These are phyloP conservation scores for Acanthurus lineatus DNA, from an alignment of 2,797 vertebrate species.

Conservation along the genomic window DNA sequence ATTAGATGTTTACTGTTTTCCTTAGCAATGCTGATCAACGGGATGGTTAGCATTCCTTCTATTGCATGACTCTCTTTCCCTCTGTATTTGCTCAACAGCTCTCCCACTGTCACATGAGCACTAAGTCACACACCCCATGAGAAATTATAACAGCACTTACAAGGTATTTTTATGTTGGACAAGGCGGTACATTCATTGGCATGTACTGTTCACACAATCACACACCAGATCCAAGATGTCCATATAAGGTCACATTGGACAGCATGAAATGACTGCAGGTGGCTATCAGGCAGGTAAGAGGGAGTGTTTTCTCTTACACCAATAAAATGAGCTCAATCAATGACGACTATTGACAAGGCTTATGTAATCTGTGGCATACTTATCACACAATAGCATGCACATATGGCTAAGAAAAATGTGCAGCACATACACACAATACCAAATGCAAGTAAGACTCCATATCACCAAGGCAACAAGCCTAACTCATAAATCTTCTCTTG, in stretches of 20 bases:
- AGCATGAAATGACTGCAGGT: conserved; percentile 1
- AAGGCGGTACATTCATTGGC: not conserved
- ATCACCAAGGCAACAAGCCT: conserved; percentile 3
- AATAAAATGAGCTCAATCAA: conserved; percentile 2
- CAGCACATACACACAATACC: not conserved
- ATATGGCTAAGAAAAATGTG: not conserved
- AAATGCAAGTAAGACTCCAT: not conserved
- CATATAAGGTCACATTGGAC: conserved; percentile 50
- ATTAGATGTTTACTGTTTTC: conserved; percentile 34
- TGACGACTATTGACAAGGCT: not conserved
- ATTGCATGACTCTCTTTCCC: not conserved
- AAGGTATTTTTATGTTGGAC: not conserved
- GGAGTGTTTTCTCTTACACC: conserved; percentile 11
- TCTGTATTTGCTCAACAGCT: conserved; percentile 40
- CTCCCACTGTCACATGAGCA: conserved; percentile 46
- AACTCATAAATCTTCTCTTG: not conserved
- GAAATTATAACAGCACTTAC: conserved; percentile 3
- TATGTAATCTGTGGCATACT: conserved; percentile 4
- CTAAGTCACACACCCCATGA: conserved; percentile 40
- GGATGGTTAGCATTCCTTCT: conserved; percentile 64
- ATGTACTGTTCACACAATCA: not conserved
- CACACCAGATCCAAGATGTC: conserved; percentile 17
- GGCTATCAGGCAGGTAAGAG: not conserved
- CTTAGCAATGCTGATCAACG: conserved; percentile 56
- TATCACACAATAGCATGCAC: not conserved